Evolutionary conservation across 1,140 invertebrate genomes (phyloP).

Genomic region (Laupala kohalensis): DNA sequence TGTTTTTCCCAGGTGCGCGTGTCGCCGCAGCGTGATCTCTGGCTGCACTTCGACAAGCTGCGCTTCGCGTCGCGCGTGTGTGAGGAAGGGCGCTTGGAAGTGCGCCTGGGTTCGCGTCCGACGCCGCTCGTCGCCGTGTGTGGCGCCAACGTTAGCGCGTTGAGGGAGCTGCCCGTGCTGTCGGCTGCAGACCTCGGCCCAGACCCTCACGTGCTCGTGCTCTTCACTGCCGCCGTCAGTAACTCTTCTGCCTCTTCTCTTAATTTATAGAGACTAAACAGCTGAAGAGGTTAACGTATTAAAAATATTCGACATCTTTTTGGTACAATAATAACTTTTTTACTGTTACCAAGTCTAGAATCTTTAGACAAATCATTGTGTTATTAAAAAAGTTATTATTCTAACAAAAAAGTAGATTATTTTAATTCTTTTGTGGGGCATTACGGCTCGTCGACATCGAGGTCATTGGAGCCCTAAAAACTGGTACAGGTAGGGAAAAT

Average conservation of each 20-base stretch:
- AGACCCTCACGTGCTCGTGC: slow-evolving; percentile 27
- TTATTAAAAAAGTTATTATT: too few relatives aligned
- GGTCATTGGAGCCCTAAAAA: too few relatives aligned
- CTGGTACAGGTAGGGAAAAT: too few relatives aligned
- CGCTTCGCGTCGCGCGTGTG: slow-evolving; percentile 67
- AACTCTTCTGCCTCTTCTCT: neutral
- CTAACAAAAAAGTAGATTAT: too few relatives aligned
- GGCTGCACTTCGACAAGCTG: slow-evolving; percentile 73
- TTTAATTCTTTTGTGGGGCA: too few relatives aligned
- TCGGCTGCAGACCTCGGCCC: slow-evolving; percentile 53
- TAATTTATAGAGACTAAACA: too few relatives aligned
- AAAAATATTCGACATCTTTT: too few relatives aligned
- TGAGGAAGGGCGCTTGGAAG: slow-evolving; percentile 70
- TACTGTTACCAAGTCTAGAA: too few relatives aligned
- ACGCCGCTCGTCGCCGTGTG: slow-evolving; percentile 65
- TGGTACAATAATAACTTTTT: too few relatives aligned
- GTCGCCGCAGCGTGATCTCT: slow-evolving; percentile 64
- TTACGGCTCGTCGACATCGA: too few relatives aligned
- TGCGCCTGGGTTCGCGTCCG: slow-evolving; percentile 51
- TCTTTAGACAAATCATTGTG: too few relatives aligned
- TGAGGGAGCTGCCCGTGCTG: slow-evolving; percentile 61
- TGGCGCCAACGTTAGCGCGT: slow-evolving; percentile 65
- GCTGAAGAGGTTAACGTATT: too few relatives aligned
- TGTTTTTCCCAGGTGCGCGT: slow-evolving; percentile 80
- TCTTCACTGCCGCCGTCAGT: slow-evolving; percentile 30